phyloP scores from a whole-genome alignment of 2,888 invertebrate genomes.

The Microctonus brassicae region DNA sequence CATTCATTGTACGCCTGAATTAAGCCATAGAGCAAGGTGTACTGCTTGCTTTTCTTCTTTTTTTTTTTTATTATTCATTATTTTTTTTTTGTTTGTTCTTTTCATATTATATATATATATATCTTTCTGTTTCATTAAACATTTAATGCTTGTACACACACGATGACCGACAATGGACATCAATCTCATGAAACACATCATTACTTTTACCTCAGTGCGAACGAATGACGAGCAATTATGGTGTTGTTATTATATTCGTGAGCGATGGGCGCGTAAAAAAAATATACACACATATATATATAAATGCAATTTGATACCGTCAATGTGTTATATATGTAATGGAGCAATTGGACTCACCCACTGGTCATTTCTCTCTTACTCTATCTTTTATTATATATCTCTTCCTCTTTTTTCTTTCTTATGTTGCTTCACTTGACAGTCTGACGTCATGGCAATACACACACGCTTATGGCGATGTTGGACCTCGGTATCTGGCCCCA shows the following conservation, averaged over 20 bases:
- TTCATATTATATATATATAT: neutral
- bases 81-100: neutral
- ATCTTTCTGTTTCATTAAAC: neutral
- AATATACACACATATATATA: neutral
- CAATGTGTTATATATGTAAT: neutral
- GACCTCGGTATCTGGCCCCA: conserved; percentile 53
- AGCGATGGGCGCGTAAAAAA: neutral
- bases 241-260: neutral
- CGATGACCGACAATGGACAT: neutral
- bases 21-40: conserved; percentile 26
- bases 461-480: conserved; percentile 54
- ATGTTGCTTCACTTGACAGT: conserved; percentile 49
- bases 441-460: conserved; percentile 52
- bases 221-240: neutral
- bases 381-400: neutral
- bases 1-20: conserved; percentile 8
- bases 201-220: neutral
- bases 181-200: conserved; percentile 4
- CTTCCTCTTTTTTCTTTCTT: conserved; percentile 22
- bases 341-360: conserved; percentile 18
- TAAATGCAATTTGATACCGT: neutral
- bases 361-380: conserved; percentile 8
- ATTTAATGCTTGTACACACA: neutral
- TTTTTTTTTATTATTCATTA: no score
- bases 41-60: conserved; percentile 12